Evolutionary conservation across 2,797 vertebrate genomes (phyloP).

Genomic region (Botia kubotai): DNA sequence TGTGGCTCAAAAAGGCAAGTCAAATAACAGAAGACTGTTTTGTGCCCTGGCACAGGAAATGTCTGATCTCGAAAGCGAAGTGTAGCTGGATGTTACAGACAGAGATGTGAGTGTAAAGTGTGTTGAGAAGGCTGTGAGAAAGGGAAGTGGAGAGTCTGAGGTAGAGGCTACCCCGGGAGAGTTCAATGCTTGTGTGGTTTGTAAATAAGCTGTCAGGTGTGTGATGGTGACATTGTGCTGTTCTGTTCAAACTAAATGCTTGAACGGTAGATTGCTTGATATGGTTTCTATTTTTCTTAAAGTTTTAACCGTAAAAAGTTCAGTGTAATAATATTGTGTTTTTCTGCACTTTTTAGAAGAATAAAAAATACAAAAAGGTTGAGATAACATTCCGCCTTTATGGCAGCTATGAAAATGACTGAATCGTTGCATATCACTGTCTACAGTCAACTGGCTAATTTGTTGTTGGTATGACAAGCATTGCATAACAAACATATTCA

Average conservation of each 20-base stretch:
- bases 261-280: not conserved
- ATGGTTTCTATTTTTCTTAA: not conserved
- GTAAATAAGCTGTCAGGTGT: conserved; percentile 39
- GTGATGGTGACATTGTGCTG: not conserved
- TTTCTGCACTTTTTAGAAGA: not conserved
- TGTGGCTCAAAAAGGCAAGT: conserved; percentile 67
- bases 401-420: not conserved
- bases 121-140: conserved; percentile 52
- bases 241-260: not conserved
- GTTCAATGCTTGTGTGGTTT: conserved; percentile 43
- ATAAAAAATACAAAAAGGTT: not conserved
- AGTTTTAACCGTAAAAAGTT: not conserved
- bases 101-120: conserved; percentile 67
- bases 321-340: not conserved
- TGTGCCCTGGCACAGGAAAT: conserved; percentile 78
- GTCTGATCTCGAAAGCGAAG: conserved; percentile 77
- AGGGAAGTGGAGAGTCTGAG: conserved; percentile 54
- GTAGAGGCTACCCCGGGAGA: conserved; percentile 35
- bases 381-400: too few species aligned
- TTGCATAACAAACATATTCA: not conserved
- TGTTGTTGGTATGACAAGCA: too few species aligned
- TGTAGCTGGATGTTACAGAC: conserved; percentile 70
- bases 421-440: not conserved
- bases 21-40: conserved; percentile 76
- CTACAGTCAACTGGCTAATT: too few species aligned